phyloP scores from a whole-genome alignment of 2,888 invertebrate species.

The Pegoplata infirma region DNA sequence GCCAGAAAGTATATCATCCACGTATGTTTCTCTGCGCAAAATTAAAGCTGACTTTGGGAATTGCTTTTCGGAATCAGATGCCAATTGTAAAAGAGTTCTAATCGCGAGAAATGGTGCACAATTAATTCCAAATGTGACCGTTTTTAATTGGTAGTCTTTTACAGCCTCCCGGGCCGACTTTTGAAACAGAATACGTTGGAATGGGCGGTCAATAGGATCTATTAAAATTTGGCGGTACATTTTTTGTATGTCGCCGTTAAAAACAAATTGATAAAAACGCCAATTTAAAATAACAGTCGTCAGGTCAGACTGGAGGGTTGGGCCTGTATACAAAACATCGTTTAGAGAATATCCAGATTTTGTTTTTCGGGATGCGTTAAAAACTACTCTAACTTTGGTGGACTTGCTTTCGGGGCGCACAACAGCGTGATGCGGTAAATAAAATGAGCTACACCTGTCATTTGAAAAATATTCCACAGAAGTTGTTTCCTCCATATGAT shows the following conservation, averaged over 20 bases:
- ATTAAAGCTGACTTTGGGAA: background rate
- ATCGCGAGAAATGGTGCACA: conserved; percentile 28
- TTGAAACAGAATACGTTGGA: background rate
- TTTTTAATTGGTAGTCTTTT: conserved; percentile 10
- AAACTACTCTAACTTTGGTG: conserved; percentile 2
- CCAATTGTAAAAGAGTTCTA: background rate
- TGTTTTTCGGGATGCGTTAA: background rate
- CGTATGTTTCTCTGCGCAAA: background rate
- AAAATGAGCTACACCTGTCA: background rate
- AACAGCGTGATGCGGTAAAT: conserved; percentile 14
- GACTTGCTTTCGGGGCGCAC: background rate
- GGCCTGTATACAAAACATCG: conserved; percentile 6
- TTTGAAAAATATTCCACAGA: background rate
- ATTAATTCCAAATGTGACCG: conserved; percentile 9
- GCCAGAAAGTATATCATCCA: conserved; percentile 18
- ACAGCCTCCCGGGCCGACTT: background rate
- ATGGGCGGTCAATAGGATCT: background rate
- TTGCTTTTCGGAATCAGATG: background rate
- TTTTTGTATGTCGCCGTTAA: too few species aligned
- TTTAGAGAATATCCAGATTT: background rate
- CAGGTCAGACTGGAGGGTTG: background rate
- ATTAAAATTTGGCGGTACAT: too few species aligned
- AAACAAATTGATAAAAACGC: too few species aligned
- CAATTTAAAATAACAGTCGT: conserved; percentile 3
- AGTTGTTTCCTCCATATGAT: conserved; percentile 17